Evolutionary conservation across 2,797 vertebrate genomes (phyloP), one percentile per base, ranked within the genome.

Genomic region (Ambastaia sidthimunki): DNA sequence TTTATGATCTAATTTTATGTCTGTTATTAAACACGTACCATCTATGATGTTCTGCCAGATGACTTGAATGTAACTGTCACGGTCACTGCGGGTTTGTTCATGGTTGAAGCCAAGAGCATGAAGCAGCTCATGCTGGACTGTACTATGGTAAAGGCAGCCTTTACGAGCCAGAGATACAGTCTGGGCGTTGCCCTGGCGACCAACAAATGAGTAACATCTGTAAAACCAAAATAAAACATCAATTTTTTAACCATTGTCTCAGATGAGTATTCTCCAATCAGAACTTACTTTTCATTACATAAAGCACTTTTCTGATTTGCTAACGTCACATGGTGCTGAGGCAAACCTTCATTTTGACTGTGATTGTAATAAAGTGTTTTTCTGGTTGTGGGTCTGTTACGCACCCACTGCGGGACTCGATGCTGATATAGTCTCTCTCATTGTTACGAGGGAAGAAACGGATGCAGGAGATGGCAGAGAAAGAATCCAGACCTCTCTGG

Each of bases 91-190:
- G 34, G 34, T 37, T 37, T 37, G 34, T 7, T 37, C 34, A 37
- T 37, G 34, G 34, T 37, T 37, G 9, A 93, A 93, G 75, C 92
- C 92, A 0, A 92, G 89, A 41, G 91, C 92, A 15, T 93, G 92
- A 50, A 93, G 88, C 71, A 93, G 87, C 88, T 93, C 91, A 0
- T 93, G 92, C 76, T 92, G 92, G 19, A 93, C 83, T 0, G 89
- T 93, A 66, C 78, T 10, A 59, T 92, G 90, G 86, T 92, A 93
- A 48, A 92, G 48, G 5, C 92, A 94, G 2, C 92, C 91, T 15
- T 75, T 69, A 0, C 89, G 89, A 54, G 7, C 63, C 80, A 93
- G 85, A 73, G 83, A 85, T 60, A 86, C 80, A 13, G 71, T 80
- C 71, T 86, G 83, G 21, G 3, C 71, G 34, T 37, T 7, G 1